phyloP scores from a whole-genome alignment of 2,888 invertebrate species.

The Patella caerulea region DNA sequence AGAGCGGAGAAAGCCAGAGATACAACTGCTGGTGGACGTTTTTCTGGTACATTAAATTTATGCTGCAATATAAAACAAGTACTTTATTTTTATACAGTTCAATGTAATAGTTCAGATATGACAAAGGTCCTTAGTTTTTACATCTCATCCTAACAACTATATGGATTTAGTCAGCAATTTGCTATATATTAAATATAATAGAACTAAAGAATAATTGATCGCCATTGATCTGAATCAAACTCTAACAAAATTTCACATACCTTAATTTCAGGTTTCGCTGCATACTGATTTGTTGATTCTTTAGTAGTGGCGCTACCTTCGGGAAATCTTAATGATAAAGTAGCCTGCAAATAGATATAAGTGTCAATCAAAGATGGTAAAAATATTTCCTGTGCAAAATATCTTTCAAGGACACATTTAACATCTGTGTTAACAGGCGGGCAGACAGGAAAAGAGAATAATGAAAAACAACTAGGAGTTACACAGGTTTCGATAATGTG shows the following conservation, averaged over 20 bases:
- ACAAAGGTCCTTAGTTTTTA: too few species aligned
- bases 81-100: neutral
- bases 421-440: too few species aligned
- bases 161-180: too few species aligned
- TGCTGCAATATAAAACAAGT: slow-evolving; percentile 74
- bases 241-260: slow-evolving; percentile 64
- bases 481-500: too few species aligned
- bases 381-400: too few species aligned
- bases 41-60: slow-evolving; percentile 91
- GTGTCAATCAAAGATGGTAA: too few species aligned
- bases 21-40: slow-evolving; percentile 88
- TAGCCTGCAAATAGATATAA: slow-evolving; percentile 71
- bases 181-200: too few species aligned
- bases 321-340: slow-evolving; percentile 82
- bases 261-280: slow-evolving; percentile 77
- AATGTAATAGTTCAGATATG: neutral
- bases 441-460: too few species aligned
- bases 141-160: neutral
- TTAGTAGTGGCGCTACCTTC: slow-evolving; percentile 54
- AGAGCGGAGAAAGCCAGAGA: slow-evolving; percentile 92
- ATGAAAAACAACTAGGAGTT: too few species aligned
- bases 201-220: too few species aligned
- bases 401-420: too few species aligned
- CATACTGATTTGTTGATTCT: slow-evolving; percentile 65
- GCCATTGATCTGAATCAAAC: too few species aligned